Percentiles rank a stretch among this genome's conserved stretches.
Evolutionary conservation across 2,797 vertebrate species (phyloP).

Genomic region (Otolemur crassicaudatus): DNA sequence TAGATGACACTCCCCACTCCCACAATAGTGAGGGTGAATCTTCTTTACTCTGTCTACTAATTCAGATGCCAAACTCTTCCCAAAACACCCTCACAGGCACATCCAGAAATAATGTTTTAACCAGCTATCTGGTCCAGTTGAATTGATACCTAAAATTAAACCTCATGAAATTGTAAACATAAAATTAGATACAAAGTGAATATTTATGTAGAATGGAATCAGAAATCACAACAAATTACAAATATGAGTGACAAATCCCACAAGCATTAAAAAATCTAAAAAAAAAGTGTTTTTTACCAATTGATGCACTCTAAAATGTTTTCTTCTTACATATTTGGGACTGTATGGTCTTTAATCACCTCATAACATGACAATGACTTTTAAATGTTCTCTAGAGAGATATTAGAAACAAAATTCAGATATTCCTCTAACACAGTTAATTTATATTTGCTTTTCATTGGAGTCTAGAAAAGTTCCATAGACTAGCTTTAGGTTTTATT

Average conservation of each 20-base stretch:
- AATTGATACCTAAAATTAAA: not conserved
- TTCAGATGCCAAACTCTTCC: not conserved
- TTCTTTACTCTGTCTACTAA: not conserved
- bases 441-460: not conserved
- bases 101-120: not conserved
- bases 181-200: not conserved
- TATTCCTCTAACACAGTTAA: not conserved
- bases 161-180: not conserved
- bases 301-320: not conserved
- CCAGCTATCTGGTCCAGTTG: not conserved
- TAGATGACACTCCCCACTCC: too few species aligned
- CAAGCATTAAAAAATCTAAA: not conserved
- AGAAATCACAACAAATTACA: constrained; percentile 39
- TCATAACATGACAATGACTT: not conserved
- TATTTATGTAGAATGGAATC: constrained; percentile 36
- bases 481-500: not conserved
- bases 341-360: not conserved
- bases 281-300: not conserved
- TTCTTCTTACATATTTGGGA: not conserved
- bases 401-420: not conserved
- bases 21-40: not conserved
- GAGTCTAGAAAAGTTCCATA: not conserved
- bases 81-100: not conserved
- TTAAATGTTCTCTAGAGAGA: not conserved
- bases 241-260: not conserved